A percentile compares a stretch with the other conserved stretches of the same genome.
phyloP scores from a whole-genome alignment of 2,888 invertebrate genomes.

The Melanostoma scalare region DNA sequence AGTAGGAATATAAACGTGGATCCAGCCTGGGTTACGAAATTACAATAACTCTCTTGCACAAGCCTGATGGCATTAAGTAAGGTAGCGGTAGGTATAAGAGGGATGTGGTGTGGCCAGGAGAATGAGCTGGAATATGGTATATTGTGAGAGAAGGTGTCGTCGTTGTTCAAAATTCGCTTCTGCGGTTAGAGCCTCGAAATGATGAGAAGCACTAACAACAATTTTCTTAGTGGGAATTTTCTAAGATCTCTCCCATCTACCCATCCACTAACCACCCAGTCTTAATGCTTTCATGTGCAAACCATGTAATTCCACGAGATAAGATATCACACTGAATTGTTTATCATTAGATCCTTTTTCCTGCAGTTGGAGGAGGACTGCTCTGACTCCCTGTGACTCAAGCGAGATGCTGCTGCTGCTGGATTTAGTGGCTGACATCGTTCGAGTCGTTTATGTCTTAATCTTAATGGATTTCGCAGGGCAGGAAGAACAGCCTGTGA shows the following conservation, averaged over 20 bases:
- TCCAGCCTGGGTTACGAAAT: slow-evolving; percentile 64
- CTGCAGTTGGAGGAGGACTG: slow-evolving; percentile 30
- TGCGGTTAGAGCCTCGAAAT: slow-evolving; percentile 26
- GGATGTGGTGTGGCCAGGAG: neutral
- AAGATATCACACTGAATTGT: slow-evolving; percentile 71
- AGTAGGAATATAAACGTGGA: slow-evolving; percentile 50
- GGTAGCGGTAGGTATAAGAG: neutral
- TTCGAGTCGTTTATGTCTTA: slow-evolving; percentile 64
- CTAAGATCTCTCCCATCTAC: slow-evolving; percentile 12
- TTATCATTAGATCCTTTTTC: slow-evolving; percentile 67
- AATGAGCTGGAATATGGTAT: neutral
- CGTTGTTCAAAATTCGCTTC: slow-evolving; percentile 52
- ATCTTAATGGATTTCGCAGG: slow-evolving; percentile 69
- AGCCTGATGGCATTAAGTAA: neutral
- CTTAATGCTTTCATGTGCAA: slow-evolving; percentile 29
- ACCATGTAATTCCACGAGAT: slow-evolving; percentile 62
- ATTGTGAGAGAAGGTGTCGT: slow-evolving; percentile 11
- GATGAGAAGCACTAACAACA: slow-evolving; percentile 2
- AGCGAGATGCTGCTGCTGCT: neutral
- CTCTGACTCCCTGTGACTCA: neutral
- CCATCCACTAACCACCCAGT: neutral
- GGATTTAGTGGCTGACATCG: slow-evolving; percentile 68
- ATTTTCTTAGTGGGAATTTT: slow-evolving; percentile 25
- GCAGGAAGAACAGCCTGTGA: neutral
- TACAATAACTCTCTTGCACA: slow-evolving; percentile 67